phyloP scores from a whole-genome alignment of 2,888 invertebrate genomes.

The Steinernema hermaphroditum region DNA sequence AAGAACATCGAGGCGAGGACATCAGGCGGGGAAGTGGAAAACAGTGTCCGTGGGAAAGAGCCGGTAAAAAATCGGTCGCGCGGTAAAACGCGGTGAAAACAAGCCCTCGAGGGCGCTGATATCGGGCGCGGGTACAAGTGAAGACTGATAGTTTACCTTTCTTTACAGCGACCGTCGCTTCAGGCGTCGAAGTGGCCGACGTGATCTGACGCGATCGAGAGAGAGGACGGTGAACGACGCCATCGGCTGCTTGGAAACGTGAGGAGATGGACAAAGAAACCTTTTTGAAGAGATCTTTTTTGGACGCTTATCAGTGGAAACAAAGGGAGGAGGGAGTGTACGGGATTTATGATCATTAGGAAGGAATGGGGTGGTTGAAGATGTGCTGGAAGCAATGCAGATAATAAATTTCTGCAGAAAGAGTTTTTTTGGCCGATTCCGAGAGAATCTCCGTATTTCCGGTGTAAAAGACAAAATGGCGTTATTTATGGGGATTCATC shows the following conservation, averaged over 20 bases:
- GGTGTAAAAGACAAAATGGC: too few relatives aligned
- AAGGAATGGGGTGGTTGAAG: neutral
- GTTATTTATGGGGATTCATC: too few relatives aligned
- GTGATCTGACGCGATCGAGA: neutral
- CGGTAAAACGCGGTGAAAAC: constrained; percentile 13
- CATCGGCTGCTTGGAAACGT: too few relatives aligned
- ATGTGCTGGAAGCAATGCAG: too few relatives aligned
- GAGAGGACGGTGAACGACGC: neutral
- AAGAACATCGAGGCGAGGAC: too few relatives aligned
- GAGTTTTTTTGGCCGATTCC: too few relatives aligned
- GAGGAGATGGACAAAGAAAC: too few relatives aligned
- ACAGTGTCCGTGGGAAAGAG: neutral
- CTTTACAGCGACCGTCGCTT: neutral
- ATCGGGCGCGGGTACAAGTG: constrained; percentile 7
- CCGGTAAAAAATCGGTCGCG: constrained; percentile 9
- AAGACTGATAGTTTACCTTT: constrained; percentile 28
- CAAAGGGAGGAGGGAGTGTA: neutral
- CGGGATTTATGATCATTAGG: too few relatives aligned
- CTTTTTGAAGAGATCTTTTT: too few relatives aligned
- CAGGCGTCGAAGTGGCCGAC: neutral
- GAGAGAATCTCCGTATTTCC: too few relatives aligned
- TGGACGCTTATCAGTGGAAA: neutral
- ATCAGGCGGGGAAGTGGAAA: neutral
- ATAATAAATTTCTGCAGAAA: too few relatives aligned
- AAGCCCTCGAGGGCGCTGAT: constrained; percentile 4